Conservation (phyloP, 1,140 invertebrate genomes). For the Drosophila nigromelanica region DNA sequence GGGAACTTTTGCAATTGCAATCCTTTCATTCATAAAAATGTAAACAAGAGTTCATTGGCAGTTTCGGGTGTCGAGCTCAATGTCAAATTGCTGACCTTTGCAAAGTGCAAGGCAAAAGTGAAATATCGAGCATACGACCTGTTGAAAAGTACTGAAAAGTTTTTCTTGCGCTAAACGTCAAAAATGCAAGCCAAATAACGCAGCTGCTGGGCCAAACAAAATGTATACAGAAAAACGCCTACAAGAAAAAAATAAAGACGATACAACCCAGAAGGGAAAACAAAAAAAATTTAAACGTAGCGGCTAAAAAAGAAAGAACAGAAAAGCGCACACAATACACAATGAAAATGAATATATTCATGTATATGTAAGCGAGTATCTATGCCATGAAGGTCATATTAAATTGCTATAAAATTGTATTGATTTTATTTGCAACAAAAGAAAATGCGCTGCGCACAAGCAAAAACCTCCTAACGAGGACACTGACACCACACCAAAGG, state of each 20-base stretch:
- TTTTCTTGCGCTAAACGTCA: slow-evolving; percentile 37
- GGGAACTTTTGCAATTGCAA: neutral
- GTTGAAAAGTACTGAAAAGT: slow-evolving; percentile 51
- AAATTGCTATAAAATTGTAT: slow-evolving; percentile 84
- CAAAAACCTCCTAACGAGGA: slow-evolving; percentile 79
- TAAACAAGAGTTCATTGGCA: slow-evolving; percentile 35
- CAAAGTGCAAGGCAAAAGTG: slow-evolving; percentile 30
- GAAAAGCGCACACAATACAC: slow-evolving; percentile 56
- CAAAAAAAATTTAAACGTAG: slow-evolving; percentile 5
- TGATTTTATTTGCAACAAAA: slow-evolving; percentile 83
- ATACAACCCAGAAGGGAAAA: neutral
- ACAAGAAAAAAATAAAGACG: slow-evolving; percentile 33
- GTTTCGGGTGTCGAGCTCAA: slow-evolving; percentile 12
- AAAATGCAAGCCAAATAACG: slow-evolving; percentile 53
- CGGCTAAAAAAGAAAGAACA: slow-evolving; percentile 30
- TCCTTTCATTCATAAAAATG: slow-evolving; percentile 9
- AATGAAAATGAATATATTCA: slow-evolving; percentile 36
- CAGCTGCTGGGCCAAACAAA: slow-evolving; percentile 35
- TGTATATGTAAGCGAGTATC: slow-evolving; percentile 57
- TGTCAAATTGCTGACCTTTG: slow-evolving; percentile 44
- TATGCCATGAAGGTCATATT: slow-evolving; percentile 84
- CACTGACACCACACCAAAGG: slow-evolving; percentile 71
- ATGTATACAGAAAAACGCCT: slow-evolving; percentile 63
- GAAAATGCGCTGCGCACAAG: slow-evolving; percentile 80
- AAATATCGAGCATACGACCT: slow-evolving; percentile 63